phyloP scores from a whole-genome alignment of 1,140 invertebrate species.

The Pseudomyrmex cubaensis region DNA sequence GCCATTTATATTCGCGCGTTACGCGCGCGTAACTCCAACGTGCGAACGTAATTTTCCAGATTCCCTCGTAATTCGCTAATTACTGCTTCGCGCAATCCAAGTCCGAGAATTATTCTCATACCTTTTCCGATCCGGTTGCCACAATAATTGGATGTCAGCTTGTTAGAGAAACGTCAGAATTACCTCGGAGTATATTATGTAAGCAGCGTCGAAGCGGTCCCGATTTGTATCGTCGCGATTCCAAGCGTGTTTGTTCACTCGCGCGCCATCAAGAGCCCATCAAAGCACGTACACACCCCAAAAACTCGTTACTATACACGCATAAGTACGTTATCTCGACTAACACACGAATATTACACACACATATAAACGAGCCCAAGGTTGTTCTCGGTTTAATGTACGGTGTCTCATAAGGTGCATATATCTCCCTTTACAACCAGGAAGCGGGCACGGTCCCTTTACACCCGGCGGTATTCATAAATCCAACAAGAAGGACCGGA shows the following conservation, averaged over 20 bases:
- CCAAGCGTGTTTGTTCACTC: not conserved
- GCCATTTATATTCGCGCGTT: slow-evolving; percentile 17
- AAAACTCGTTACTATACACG: not conserved
- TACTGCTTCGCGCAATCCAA: too few relatives aligned
- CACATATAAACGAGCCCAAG: not conserved
- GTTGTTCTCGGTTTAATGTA: slow-evolving; percentile 66
- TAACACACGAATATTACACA: slow-evolving; percentile 16
- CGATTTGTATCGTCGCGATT: not conserved
- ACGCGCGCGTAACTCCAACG: too few relatives aligned
- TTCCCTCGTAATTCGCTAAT: too few relatives aligned
- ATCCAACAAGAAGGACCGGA: slow-evolving; percentile 60
- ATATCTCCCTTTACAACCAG: slow-evolving; percentile 75
- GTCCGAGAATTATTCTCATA: too few relatives aligned
- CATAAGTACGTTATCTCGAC: slow-evolving; percentile 18
- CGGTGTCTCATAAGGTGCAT: slow-evolving; percentile 73
- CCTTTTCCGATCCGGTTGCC: too few relatives aligned
- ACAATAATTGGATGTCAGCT: too few relatives aligned
- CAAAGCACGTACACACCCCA: slow-evolving; percentile 4
- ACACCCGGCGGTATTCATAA: slow-evolving; percentile 71
- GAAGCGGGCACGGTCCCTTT: slow-evolving; percentile 64
- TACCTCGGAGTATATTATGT: not conserved
- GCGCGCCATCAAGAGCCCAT: slow-evolving; percentile 11
- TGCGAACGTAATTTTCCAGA: too few relatives aligned
- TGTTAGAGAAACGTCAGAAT: too few relatives aligned
- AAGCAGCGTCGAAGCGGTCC: not conserved